Conservation (phyloP, 2,113 vertebrate species). For the Pterocles orientalis region DNA sequence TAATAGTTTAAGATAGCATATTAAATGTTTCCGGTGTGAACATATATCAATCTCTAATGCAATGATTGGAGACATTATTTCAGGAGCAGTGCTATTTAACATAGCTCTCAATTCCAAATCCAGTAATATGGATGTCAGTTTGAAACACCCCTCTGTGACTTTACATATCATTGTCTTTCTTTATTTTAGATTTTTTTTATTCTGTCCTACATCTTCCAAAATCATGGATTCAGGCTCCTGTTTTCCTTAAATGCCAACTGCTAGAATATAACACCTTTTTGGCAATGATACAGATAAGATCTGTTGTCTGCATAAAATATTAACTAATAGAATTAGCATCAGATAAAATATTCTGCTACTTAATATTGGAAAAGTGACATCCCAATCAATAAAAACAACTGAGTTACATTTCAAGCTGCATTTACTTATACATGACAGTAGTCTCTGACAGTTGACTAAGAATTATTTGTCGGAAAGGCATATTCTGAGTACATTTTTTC, state of each 20-base stretch:
- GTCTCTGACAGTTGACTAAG: neutral
- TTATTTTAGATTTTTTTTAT: conserved; percentile 28
- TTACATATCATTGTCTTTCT: conserved; percentile 1
- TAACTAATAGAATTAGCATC: conserved; percentile 55
- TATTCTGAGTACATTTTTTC: neutral
- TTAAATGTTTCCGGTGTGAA: neutral
- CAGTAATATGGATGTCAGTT: conserved; percentile 7
- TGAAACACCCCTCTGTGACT: conserved; percentile 25
- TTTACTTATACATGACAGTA: neutral
- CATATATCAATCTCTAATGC: neutral
- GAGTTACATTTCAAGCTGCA: neutral
- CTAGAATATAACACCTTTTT: conserved; percentile 70
- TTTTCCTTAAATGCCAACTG: conserved; percentile 59
- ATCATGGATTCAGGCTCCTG: neutral
- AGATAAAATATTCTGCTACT: conserved; percentile 60
- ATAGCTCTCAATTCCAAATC: neutral
- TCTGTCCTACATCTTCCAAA: conserved; percentile 1
- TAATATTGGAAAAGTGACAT: conserved; percentile 55
- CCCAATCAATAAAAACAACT: conserved; percentile 47
- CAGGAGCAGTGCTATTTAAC: neutral
- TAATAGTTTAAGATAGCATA: neutral
- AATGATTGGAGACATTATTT: conserved; percentile 7
- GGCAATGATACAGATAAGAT: conserved; percentile 60
- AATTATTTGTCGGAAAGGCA: neutral
- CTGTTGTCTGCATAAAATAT: conserved; percentile 58